Evolutionary conservation across 2,888 invertebrate genomes (phyloP).

Genomic region (Latheticus oryzae): DNA sequence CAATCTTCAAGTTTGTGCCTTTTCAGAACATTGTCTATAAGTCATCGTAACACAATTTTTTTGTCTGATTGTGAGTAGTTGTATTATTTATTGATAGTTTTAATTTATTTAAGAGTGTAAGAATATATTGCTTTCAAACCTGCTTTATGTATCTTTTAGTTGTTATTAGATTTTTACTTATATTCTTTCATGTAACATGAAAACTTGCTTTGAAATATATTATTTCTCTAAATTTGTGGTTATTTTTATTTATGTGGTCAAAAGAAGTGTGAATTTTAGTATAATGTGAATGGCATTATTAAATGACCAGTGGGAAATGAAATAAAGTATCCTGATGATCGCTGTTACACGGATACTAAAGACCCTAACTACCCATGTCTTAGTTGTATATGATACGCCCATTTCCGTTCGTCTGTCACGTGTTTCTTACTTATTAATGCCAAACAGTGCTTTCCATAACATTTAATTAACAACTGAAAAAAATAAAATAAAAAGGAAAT

Average conservation of each 20-base stretch:
- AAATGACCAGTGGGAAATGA: slow-evolving; percentile 45
- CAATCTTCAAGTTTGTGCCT: slow-evolving; percentile 9
- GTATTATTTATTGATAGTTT: slow-evolving; percentile 21
- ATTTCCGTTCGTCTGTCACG: slow-evolving; percentile 56
- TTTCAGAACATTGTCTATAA: slow-evolving; percentile 8
- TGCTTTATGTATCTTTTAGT: slow-evolving; percentile 3
- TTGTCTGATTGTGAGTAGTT: slow-evolving; percentile 26
- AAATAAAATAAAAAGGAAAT: no score
- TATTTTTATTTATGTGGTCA: slow-evolving; percentile 20
- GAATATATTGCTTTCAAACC: slow-evolving; percentile 11
- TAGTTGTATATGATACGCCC: slow-evolving; percentile 50
- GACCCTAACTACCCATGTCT: slow-evolving; percentile 52
- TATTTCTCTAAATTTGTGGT: slow-evolving; percentile 26
- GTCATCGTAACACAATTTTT: slow-evolving; percentile 2
- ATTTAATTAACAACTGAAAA: slow-evolving; percentile 24
- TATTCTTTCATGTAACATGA: slow-evolving; percentile 32
- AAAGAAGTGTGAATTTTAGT: no score
- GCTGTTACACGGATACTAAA: slow-evolving; percentile 46
- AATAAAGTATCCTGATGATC: slow-evolving; percentile 38
- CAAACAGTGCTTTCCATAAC: slow-evolving; percentile 18
- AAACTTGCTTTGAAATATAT: slow-evolving; percentile 42
- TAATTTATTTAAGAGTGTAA: slow-evolving; percentile 24
- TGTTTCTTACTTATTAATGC: slow-evolving; percentile 44
- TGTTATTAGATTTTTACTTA: slow-evolving; percentile 29
- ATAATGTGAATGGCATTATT: slow-evolving; percentile 30